A percentile compares a stretch with the other conserved stretches of the same genome.
phyloP scores from a whole-genome alignment of 2,797 vertebrate species.

The Novumbra hubbsi region DNA sequence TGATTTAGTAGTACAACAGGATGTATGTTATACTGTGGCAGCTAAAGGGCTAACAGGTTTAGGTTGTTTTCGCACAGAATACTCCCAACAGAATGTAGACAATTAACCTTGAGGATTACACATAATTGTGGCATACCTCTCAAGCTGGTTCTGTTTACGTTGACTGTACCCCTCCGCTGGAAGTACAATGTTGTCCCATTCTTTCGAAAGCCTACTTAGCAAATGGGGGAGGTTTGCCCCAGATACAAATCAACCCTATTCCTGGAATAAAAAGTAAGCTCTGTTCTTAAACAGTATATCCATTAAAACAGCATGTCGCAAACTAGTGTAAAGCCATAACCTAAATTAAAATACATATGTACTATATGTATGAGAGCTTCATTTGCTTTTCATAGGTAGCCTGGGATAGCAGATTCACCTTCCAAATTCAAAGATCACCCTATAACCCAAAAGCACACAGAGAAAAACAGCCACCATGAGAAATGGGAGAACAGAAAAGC shows the following conservation, averaged over 20 bases:
- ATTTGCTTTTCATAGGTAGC: background rate
- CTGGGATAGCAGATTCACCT: background rate
- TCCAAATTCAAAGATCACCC: background rate
- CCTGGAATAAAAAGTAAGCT: background rate
- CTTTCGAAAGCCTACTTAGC: background rate
- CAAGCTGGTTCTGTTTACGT: background rate
- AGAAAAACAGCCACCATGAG: background rate
- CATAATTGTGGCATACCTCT: background rate
- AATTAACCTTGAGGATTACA: too few relatives aligned
- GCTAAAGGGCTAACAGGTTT: slow-evolving; percentile 24
- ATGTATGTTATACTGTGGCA: slow-evolving; percentile 49
- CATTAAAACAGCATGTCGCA: background rate
- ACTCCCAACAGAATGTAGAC: background rate
- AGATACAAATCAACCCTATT: background rate
- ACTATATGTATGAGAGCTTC: background rate
- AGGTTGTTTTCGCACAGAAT: slow-evolving; percentile 34
- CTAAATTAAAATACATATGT: background rate
- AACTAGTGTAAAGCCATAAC: background rate
- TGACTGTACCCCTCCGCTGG: background rate
- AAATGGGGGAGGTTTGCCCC: background rate
- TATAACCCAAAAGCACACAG: slow-evolving; percentile 4
- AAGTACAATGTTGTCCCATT: background rate
- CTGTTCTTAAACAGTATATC: background rate
- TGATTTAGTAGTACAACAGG: slow-evolving; percentile 55
- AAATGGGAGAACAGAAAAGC: slow-evolving; percentile 21